phyloP scores from a whole-genome alignment of 1,140 invertebrate genomes.

The Drosophila subpulchrella region DNA sequence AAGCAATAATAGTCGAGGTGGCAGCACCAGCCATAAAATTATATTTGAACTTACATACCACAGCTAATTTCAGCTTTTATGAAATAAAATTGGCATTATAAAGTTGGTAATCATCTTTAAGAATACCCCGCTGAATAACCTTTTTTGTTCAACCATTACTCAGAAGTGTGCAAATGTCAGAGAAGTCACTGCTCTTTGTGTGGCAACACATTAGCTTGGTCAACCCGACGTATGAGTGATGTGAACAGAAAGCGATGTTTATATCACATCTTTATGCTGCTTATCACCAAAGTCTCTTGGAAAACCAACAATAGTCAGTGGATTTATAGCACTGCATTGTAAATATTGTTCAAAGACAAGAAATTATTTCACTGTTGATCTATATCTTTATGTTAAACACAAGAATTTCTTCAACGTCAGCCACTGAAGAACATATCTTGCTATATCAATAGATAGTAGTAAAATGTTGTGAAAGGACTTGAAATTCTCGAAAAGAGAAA shows the following conservation, averaged over 20 bases:
- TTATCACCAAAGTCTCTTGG: constrained; percentile 11
- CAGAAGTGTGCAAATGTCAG: constrained; percentile 25
- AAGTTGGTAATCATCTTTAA: constrained; percentile 9
- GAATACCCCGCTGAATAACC: not conserved
- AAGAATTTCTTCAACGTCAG: too few species aligned
- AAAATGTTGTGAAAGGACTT: not conserved
- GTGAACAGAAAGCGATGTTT: not conserved
- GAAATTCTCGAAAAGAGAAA: not conserved
- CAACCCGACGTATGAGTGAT: constrained; percentile 53
- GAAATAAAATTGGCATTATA: constrained; percentile 10
- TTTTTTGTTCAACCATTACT: constrained; percentile 6
- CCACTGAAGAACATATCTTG: not conserved
- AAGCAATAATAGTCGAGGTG: not conserved
- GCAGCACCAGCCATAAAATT: not conserved
- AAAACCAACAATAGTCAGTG: constrained; percentile 11
- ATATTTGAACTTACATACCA: not conserved
- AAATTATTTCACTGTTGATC: not conserved
- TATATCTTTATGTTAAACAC: not conserved
- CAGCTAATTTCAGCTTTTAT: not conserved
- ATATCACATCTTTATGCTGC: constrained; percentile 25
- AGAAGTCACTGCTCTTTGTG: constrained; percentile 14
- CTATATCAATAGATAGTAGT: not conserved
- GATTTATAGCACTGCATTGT: constrained; percentile 10
- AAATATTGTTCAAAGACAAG: not conserved
- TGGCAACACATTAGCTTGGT: constrained; percentile 26